Conservation (phyloP, 2,888 invertebrate genomes). For the Heteropelma amictum region DNA sequence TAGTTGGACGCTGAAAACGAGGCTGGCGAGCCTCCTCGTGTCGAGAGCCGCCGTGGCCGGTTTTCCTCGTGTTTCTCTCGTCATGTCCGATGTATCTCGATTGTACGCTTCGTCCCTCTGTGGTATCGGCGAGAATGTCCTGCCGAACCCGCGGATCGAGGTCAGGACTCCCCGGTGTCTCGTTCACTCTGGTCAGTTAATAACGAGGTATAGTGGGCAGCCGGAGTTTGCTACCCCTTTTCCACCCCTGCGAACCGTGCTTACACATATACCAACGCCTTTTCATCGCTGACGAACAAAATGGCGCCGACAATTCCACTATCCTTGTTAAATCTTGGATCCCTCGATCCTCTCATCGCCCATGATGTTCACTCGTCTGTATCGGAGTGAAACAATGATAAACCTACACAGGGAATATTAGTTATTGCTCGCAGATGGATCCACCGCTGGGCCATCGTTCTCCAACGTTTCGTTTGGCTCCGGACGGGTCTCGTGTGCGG, state of each 20-base stretch:
- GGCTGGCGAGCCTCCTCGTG: too few species aligned
- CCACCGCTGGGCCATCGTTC: too few species aligned
- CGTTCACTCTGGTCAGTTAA: conserved; percentile 76
- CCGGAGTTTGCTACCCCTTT: conserved; percentile 16
- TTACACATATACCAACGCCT: too few species aligned
- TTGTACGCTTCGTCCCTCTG: neutral
- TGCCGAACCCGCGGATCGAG: neutral
- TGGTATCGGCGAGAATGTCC: neutral
- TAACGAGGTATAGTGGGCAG: conserved; percentile 65
- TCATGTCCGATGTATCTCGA: too few species aligned
- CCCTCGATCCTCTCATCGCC: neutral
- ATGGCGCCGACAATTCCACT: neutral
- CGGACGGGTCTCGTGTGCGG: too few species aligned
- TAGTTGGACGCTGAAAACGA: too few species aligned
- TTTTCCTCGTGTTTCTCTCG: too few species aligned
- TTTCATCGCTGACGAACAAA: neutral
- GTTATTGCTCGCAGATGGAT: too few species aligned
- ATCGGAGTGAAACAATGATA: too few species aligned
- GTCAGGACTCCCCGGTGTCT: conserved; percentile 73
- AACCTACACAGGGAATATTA: too few species aligned
- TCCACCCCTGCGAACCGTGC: neutral
- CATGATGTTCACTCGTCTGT: neutral
- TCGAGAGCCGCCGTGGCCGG: too few species aligned
- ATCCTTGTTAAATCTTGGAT: neutral
- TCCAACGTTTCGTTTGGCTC: too few species aligned